phyloP scores from a whole-genome alignment of 2,888 invertebrate species.

The Agelastica alni region DNA sequence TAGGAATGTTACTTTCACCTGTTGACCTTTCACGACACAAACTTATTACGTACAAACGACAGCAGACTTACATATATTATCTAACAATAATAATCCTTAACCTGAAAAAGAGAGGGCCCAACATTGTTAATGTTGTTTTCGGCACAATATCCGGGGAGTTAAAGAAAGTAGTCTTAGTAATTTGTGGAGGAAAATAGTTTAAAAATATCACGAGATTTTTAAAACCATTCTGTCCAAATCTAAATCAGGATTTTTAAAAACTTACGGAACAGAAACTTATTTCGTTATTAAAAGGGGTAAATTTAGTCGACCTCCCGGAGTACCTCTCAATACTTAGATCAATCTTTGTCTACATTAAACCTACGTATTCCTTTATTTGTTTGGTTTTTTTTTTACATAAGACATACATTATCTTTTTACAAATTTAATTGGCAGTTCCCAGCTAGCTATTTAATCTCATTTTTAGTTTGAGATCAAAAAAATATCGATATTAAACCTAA shows the following conservation, averaged over 20 bases:
- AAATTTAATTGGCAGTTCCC: constrained; percentile 56
- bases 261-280: constrained; percentile 14
- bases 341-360: constrained; percentile 51
- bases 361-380: constrained; percentile 52
- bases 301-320: too few relatives aligned
- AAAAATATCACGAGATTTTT: too few relatives aligned
- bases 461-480: constrained; percentile 51
- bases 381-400: constrained; percentile 52
- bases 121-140: constrained; percentile 45
- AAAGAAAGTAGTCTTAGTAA: too few relatives aligned
- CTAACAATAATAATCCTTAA: constrained; percentile 44
- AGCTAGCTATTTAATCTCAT: constrained; percentile 56
- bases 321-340: constrained; percentile 35
- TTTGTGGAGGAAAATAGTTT: too few relatives aligned
- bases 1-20: constrained; percentile 13
- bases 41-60: too few relatives aligned
- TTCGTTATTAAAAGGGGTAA: too few relatives aligned
- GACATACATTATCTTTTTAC: constrained; percentile 58
- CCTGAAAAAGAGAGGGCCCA: constrained; percentile 56
- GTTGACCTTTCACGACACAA: constrained; percentile 8
- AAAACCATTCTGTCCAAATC: too few relatives aligned
- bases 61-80: constrained; percentile 17
- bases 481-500: constrained; percentile 45
- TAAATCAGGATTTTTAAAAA: neutral
- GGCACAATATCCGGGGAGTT: too few relatives aligned